A percentile compares a stretch with the other conserved stretches of the same genome.
Evolutionary conservation across 2,113 vertebrate species (phyloP).

Genomic region (Anolis sagrei): DNA sequence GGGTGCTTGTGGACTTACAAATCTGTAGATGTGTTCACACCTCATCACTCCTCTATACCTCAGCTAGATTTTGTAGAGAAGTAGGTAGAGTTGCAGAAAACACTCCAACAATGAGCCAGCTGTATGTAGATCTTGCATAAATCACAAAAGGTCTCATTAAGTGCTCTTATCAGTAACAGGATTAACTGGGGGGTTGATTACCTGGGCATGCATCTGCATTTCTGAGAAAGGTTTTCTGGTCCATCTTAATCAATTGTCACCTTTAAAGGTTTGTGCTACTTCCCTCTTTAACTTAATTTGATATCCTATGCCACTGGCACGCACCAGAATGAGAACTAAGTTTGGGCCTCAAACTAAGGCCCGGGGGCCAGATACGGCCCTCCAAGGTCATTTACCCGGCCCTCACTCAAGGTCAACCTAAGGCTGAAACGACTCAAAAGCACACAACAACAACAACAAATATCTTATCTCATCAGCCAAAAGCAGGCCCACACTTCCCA

Average conservation of each 20-base stretch:
- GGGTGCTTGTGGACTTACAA: conserved; percentile 71
- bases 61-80: not conserved
- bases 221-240: not conserved
- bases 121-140: not conserved
- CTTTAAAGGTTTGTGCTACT: not conserved
- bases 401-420: too few relatives aligned
- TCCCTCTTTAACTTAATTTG: not conserved
- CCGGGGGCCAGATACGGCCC: too few relatives aligned
- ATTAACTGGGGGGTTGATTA: not conserved
- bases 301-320: too few relatives aligned
- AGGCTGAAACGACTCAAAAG: too few relatives aligned
- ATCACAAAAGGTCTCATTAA: not conserved
- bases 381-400: too few relatives aligned
- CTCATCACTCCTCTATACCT: conserved; percentile 62
- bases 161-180: not conserved
- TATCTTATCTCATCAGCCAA: too few relatives aligned
- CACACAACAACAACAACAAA: too few relatives aligned
- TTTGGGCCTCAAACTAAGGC: too few relatives aligned
- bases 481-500: too few relatives aligned
- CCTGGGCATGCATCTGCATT: not conserved
- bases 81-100: not conserved
- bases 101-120: not conserved
- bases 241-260: not conserved
- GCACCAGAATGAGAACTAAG: not conserved
- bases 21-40: conserved; percentile 71